These are phyloP conservation scores for Leptinotarsa defecta DNA, from an alignment of 1,140 invertebrate genomes.

Conservation along the genomic window DNA sequence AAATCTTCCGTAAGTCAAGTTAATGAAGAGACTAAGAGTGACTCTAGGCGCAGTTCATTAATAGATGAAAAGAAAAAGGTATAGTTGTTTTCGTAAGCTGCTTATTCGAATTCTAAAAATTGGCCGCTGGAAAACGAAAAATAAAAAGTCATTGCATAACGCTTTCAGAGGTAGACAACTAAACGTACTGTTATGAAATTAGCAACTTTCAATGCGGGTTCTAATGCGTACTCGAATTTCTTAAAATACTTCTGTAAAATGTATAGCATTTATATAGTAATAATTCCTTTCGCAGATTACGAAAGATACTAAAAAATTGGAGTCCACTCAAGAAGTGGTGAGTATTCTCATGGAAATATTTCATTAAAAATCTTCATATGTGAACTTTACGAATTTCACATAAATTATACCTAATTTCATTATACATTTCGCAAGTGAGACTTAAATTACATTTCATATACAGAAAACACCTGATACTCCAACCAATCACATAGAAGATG, in stretches of 20 bases:
- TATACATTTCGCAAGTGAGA: no score
- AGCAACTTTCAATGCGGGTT: background rate
- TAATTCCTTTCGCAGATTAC: constrained; percentile 27
- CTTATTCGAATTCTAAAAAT: background rate
- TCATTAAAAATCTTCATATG: constrained; percentile 7
- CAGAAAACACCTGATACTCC: constrained; percentile 58
- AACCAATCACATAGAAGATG: constrained; percentile 57
- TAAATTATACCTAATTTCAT: no score
- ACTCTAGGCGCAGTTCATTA: constrained; percentile 68
- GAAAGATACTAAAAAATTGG: constrained; percentile 47
- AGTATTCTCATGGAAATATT: constrained; percentile 33
- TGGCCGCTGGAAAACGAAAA: no score
- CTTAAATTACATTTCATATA: constrained; percentile 18
- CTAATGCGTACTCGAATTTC: no score
- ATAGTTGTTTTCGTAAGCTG: constrained; percentile 46
- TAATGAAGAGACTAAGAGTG: constrained; percentile 63
- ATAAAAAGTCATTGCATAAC: no score
- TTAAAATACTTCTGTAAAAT: no score
- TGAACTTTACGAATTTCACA: constrained; percentile 6
- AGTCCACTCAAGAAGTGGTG: constrained; percentile 52
- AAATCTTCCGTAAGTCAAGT: constrained; percentile 50
- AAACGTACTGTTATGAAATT: background rate
- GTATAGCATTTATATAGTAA: background rate
- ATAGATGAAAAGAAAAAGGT: constrained; percentile 63
- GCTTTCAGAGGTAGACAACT: no score